Percentiles rank a stretch among this genome's conserved stretches.
Evolutionary conservation across 2,113 vertebrate species (phyloP).

Genomic region (Tychaedon coryphoeus): DNA sequence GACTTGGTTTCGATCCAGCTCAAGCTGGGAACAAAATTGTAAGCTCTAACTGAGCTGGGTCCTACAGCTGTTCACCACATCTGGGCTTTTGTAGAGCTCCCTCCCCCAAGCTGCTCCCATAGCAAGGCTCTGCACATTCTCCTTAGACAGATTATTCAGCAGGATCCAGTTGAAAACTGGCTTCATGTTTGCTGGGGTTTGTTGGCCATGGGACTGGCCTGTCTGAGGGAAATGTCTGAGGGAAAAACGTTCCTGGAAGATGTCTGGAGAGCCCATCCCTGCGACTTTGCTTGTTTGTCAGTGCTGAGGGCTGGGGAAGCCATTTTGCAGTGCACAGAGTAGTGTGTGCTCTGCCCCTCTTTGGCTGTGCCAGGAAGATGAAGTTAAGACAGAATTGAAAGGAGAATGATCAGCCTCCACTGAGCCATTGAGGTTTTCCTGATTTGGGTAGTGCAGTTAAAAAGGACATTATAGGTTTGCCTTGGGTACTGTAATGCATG

Average conservation of each 20-base stretch:
- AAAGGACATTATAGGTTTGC: neutral
- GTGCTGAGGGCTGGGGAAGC: neutral
- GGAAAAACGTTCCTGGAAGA: neutral
- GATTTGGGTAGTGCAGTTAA: neutral
- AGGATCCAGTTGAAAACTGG: neutral
- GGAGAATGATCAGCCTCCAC: neutral
- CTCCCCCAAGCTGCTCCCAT: neutral
- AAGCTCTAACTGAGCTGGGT: neutral
- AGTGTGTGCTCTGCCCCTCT: neutral
- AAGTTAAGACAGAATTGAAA: neutral
- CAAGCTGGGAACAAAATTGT: neutral
- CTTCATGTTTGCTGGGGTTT: neutral
- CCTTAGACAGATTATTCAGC: neutral
- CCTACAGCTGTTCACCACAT: conserved; percentile 24
- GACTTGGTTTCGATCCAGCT: neutral
- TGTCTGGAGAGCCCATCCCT: neutral
- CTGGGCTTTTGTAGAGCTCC: neutral
- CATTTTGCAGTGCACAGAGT: neutral
- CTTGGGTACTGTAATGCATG: neutral
- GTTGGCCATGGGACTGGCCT: neutral
- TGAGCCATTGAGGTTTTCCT: neutral
- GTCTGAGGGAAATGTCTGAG: neutral
- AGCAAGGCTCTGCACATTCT: neutral
- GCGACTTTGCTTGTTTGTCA: neutral
- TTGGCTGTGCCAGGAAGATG: accelerated